phyloP scores from a whole-genome alignment of 2,113 vertebrate genomes.

The Peromyscus maniculatus region DNA sequence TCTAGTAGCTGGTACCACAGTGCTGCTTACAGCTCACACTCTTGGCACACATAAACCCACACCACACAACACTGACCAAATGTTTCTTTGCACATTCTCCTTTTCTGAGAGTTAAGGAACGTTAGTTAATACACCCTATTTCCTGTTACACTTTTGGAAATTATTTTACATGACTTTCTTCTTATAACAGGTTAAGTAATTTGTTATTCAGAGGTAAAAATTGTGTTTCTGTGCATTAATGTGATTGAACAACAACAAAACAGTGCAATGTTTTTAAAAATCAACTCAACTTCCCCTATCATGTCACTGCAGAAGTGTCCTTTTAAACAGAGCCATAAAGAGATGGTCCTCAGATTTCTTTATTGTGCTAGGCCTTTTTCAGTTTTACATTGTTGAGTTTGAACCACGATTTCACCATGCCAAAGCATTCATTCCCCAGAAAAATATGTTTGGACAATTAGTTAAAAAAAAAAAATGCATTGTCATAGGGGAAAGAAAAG shows the following conservation, averaged over 20 bases:
- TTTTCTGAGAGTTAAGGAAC: conserved; percentile 83
- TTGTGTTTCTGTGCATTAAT: conserved; percentile 88
- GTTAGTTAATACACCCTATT: conserved; percentile 82
- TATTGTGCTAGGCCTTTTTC: conserved; percentile 85
- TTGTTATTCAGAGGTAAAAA: conserved; percentile 84
- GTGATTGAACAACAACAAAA: conserved; percentile 88
- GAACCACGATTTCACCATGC: conserved; percentile 84
- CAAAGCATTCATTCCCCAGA: conserved; percentile 86
- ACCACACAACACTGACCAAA: conserved; percentile 85
- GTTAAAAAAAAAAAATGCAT: conserved; percentile 64
- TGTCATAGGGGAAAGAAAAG: conserved; percentile 84
- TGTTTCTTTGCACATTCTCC: conserved; percentile 87
- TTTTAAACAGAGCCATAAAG: conserved; percentile 86
- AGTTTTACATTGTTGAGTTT: conserved; percentile 82
- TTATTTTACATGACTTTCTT: conserved; percentile 84
- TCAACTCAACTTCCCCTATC: conserved; percentile 79
- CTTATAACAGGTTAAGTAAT: conserved; percentile 78
- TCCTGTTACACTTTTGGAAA: conserved; percentile 85
- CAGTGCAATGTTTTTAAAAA: conserved; percentile 88
- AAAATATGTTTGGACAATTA: conserved; percentile 82
- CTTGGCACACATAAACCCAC: conserved; percentile 73
- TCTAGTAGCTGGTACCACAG: conserved; percentile 64
- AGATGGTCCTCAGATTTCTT: conserved; percentile 87
- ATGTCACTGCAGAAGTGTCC: conserved; percentile 88
- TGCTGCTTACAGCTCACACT: conserved; percentile 70